Evolutionary conservation across 2,113 vertebrate species (phyloP).

Genomic region (Junco hyemalis): DNA sequence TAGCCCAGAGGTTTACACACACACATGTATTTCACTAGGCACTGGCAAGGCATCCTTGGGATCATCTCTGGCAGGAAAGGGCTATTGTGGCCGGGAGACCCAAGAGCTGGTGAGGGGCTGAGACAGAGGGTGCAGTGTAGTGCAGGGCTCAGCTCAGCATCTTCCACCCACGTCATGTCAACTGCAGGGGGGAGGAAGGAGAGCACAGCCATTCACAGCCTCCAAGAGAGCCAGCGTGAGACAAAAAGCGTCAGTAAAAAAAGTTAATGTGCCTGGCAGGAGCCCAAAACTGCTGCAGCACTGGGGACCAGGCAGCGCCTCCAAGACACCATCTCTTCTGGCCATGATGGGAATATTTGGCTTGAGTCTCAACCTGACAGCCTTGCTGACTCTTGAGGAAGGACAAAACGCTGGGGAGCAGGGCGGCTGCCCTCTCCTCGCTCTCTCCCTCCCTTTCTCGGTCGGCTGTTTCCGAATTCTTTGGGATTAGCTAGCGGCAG

Average conservation of each 20-base stretch:
- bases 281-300: not conserved
- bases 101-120: not conserved
- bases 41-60: slow-evolving; percentile 29
- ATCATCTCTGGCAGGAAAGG: slow-evolving; percentile 42
- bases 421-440: not conserved
- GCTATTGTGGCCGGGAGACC: not conserved
- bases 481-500: not conserved
- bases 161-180: slow-evolving; percentile 25
- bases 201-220: not conserved
- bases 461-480: slow-evolving; percentile 23
- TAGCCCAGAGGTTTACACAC: slow-evolving; percentile 24
- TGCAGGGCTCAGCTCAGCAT: not conserved
- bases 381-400: slow-evolving; percentile 30
- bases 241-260: slow-evolving; percentile 55
- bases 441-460: not conserved
- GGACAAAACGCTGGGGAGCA: not conserved
- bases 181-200: not conserved
- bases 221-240: slow-evolving; percentile 1
- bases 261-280: slow-evolving; percentile 47
- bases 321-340: not conserved
- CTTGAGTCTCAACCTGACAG: not conserved
- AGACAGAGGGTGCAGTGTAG: slow-evolving; percentile 71
- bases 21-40: not conserved
- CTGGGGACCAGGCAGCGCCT: not conserved
- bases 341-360: slow-evolving; percentile 26